Base-by-base conservation (phyloP, 2,888 invertebrate genomes). In the Euspilapteryx auroguttella region DNA sequence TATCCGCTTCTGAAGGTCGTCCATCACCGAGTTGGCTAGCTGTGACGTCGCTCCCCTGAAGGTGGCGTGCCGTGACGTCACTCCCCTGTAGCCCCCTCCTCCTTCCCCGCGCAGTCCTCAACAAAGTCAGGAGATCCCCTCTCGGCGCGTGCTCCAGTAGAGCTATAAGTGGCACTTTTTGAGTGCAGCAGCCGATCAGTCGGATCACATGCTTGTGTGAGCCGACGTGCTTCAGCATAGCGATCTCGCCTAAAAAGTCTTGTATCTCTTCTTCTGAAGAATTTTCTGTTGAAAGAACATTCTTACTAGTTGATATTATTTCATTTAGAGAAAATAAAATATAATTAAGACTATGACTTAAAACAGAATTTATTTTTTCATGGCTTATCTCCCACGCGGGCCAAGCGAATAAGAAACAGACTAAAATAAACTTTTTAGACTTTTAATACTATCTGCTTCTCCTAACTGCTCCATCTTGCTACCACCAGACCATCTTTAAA, bases 101-200 rank as follows among this genome's bases (percentile, higher is more conserved):
- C n/a, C 44, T 49, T 1, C 62, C 63, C 26, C 77, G 50, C 3
- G 84, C 71, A 2, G 77, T 57, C 27, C 79, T 46, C 12, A 87
- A 61, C 35, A 87, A 78, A 0, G 76, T 66, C 27, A 86, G 80
- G 30, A 93, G 64, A 47, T 89, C 88, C 0, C 91, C 91, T 35
- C 86, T 81, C 0, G 88, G 84, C 8, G 89, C 85, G 45, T 85
- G 89, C 48, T 92, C 91, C 58, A 92, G 79, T 6, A 92, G 65
- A 37, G 90, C 85, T 34, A 87, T 80, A 26, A 83, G 79, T 0
- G 91, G 90, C 13, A 82, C 64, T 0, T 78, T 65, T 11, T 78
- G 55, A 0, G 87, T 87, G 42, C 89, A 89, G 41, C 88, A 91
- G 1, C 85, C 91, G 1, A 90, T 47, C 3, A 89, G 55, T 6